Evolutionary conservation across 1,140 invertebrate species (phyloP), one percentile per base, ranked within the genome.

Genomic region (Euwallacea similis): DNA sequence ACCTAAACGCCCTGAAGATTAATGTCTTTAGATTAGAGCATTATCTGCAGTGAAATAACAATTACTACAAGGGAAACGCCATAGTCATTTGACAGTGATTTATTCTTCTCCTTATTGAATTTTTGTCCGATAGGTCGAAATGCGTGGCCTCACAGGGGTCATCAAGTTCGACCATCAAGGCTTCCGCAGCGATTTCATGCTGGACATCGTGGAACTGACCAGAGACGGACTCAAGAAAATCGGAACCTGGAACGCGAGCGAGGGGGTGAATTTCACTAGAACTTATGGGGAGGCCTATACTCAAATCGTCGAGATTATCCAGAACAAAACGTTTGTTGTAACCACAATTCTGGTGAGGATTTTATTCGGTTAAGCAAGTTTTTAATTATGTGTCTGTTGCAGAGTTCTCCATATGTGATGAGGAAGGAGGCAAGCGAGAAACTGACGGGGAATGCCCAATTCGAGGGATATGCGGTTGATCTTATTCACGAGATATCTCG

Each of bases 101-200:
- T 42, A 59, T 63, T 21, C 11, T 54, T 61, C 46, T 46, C 15
- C 10, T 43, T 44, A 42, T 42, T 10, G 10, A 71, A 69, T 54
- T 41, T 69, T 61, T 72, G 68, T 67, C 66, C 81, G 79, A 16
- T 79, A 96, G 94, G 91, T 95, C 8, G 93, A 95, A 82, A 93
- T 96, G 86, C 88, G 90, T 74, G 96, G 96, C 1, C 82, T 98
- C 73, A 97, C 95, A 0, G 95, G 96, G 46, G 89, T 92, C 11
- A 95, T 98, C 73, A 94, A 95, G 81, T 98, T 98, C 81, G 94
- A 97, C 84, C 92, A 96, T 80, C 90, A 95, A 84, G 95, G 96
- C 43, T 96, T 95, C 81, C 86, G 96, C 68, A 92, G 92, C 1
- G 93, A 97, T 82, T 96, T 97, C 78, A 88, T 91, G 73, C 84